Base-by-base conservation (phyloP, 2,888 invertebrate genomes). In the Alviniconcha strummeri region DNA sequence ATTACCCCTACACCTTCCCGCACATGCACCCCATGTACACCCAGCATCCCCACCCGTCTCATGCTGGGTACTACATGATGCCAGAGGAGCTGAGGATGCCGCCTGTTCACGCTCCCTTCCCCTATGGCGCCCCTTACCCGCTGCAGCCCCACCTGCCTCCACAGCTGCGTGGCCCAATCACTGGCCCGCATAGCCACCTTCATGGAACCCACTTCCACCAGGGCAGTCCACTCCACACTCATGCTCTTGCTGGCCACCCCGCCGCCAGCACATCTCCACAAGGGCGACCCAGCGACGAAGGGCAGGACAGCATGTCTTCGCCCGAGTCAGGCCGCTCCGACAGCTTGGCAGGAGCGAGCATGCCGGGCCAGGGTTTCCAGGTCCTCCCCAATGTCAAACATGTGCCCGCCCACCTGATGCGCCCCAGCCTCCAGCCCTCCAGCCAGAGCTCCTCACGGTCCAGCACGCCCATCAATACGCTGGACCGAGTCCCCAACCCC, bases 361-460 rank as follows among this genome's bases (percentile, higher is more conserved):
- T 60, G 52, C 83, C 88, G 4, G 87, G 89, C 57, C 89, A 89
- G 71, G 88, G 89, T 60, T 89, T 91, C 80, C 91, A 91, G 87
- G 87, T 92, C 55, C 86, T 92, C 77, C 92, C 92, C 6, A 92
- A 91, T 84, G 92, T 91, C 5, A 90, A 89, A 85, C 91, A 92
- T 87, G 89, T 90, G 2, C 91, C 91, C 15, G 86, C 89, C 75
- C 91, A 91, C 80, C 85, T 90, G 60, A 81, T 90, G 76, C 84
- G 77, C 74, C 87, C 83, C 69, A 87, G 83, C 19, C 79, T 85
- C 13, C 76, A 69, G 19, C 81, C 84, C 13, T 78, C 85, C 9
- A 87, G 81, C 67, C 87, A 84, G 52, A 83, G 77, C 79, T 83
- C 83, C 83, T 89, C 89, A 0, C 84, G 89, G 17, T 87, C 89